These are phyloP conservation scores for Pomacea maculata DNA, from an alignment of 1,140 invertebrate species.

Conservation along the genomic window DNA sequence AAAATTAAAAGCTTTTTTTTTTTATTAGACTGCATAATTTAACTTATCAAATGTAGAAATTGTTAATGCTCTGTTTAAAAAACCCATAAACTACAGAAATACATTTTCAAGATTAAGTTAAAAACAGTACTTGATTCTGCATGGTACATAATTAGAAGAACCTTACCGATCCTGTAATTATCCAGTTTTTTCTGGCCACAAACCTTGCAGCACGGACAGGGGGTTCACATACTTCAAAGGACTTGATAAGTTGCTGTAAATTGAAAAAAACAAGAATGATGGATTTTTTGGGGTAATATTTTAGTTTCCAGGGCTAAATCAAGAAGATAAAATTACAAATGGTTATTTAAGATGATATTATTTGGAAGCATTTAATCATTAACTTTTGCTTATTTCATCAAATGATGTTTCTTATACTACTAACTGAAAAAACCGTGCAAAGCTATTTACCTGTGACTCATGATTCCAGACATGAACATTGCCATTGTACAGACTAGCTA, in stretches of 20 bases:
- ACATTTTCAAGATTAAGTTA: background rate
- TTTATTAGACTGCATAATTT: background rate
- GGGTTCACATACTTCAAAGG: slow-evolving; percentile 94
- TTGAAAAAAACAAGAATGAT: slow-evolving; percentile 23
- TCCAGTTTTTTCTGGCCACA: slow-evolving; percentile 97
- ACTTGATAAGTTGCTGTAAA: slow-evolving; percentile 82
- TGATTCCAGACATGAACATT: slow-evolving; percentile 99
- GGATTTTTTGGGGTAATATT: background rate
- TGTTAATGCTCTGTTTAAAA: background rate
- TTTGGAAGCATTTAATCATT: too few species aligned
- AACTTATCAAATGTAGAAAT: background rate
- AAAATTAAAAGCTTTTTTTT: background rate
- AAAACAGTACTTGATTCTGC: background rate
- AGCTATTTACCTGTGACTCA: slow-evolving; percentile 79
- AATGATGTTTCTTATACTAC: background rate
- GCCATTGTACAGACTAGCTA: slow-evolving; percentile 97
- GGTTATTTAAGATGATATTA: too few species aligned
- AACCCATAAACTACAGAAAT: background rate
- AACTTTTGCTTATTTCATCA: too few species aligned
- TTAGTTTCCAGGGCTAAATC: background rate
- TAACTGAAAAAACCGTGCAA: background rate
- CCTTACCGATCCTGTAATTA: slow-evolving; percentile 97
- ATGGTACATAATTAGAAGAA: background rate
- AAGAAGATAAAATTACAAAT: too few species aligned
- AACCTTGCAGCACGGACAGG: slow-evolving; percentile 96